Evolutionary conservation across 2,797 vertebrate species (phyloP).

Genomic region (Syndactyla subalaris): DNA sequence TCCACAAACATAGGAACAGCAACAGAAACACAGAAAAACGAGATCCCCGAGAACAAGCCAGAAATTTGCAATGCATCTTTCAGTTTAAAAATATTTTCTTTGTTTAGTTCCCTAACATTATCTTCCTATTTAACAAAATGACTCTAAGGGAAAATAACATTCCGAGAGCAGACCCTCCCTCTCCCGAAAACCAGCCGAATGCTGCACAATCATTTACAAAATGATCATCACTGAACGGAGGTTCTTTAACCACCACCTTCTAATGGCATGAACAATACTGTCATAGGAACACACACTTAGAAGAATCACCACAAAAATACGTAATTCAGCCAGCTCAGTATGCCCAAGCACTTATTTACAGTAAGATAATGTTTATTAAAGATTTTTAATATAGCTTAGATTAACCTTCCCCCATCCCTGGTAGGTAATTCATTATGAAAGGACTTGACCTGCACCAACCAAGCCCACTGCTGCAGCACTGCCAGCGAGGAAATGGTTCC

Average conservation of each 20-base stretch:
- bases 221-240: constrained; percentile 22
- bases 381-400: constrained; percentile 27
- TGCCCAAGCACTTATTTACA: background rate
- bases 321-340: background rate
- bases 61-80: constrained; percentile 27
- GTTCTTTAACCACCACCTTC: constrained; percentile 31
- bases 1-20: constrained; percentile 73
- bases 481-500: background rate
- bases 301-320: background rate
- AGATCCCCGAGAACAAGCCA: constrained; percentile 27
- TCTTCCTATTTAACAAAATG: background rate
- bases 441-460: constrained; percentile 66
- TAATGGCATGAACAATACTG: constrained; percentile 40
- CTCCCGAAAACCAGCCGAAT: constrained; percentile 56
- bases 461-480: constrained; percentile 68
- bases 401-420: constrained; percentile 17
- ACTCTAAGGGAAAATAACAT: constrained; percentile 30
- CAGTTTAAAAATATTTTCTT: constrained; percentile 60
- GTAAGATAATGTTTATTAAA: background rate
- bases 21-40: constrained; percentile 49
- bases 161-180: constrained; percentile 50
- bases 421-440: constrained; percentile 64
- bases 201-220: constrained; percentile 68
- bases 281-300: background rate
- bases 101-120: constrained; percentile 47